Base-by-base conservation (phyloP, 2,888 invertebrate genomes). In the Phymatocera aterrima region DNA sequence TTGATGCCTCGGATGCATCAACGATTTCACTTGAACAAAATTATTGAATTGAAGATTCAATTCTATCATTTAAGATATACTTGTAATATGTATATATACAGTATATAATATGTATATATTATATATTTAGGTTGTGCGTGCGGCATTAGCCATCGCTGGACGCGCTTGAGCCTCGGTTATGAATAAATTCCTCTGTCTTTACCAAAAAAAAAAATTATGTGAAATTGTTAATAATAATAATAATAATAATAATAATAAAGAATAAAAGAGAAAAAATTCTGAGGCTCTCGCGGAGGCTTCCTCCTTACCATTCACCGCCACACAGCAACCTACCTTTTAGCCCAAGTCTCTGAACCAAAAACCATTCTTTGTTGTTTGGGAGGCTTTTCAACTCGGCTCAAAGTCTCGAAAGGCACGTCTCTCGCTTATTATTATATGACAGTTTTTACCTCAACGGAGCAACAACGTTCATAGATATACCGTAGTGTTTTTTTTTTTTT, bases 261-360 rank as follows among this genome's bases (percentile, higher is more conserved):
- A n/a, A 15, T 12, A 48, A 48, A 64, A 37, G n/a, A 37, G 37
- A 21, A 37, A 21, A n/a, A 37, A 18, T 21, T 37, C 37, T 37
- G 64, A 37, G 64, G 64, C 64, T 68, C 68, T 68, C 24, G 43
- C 24, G 68, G 68, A 46, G 68, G 68, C 28, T 46, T 28, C 68
- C 34, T 68, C 68, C 68, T 68, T 68, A 12, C 46, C 43, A 68
- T 68, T 68, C 68, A 46, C 68, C 68, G 24, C n/a, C 37, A 43
- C 54, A 18, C 21, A n/a, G n/a, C 21, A 43, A 68, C 68, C 68
- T 68, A 46, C 68, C 43, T 37, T 68, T 72, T 51, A 72, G 34
- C 70, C 70, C 48, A 51, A 51, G 51, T 72, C 70, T 72, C 70
- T 72, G 28, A 51, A 72, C 70, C 70, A 51, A 72, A 72, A 72